Base-by-base conservation (phyloP, 2,797 vertebrate species). In the Pseudotriccus pelzelni region DNA sequence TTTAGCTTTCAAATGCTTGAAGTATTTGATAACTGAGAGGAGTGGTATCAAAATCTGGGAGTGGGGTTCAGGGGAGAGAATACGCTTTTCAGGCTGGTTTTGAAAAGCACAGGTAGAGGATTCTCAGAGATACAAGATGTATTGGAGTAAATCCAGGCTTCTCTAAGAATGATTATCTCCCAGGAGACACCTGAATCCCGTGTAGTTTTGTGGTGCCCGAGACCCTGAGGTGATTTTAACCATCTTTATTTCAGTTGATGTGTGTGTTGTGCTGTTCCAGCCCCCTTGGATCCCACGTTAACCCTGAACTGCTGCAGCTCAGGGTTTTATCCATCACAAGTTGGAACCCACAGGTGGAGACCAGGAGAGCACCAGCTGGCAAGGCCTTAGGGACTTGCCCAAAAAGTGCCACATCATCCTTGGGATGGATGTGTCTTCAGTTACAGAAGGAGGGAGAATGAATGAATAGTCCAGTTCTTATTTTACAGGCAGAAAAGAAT, bases 371-470 rank as follows among this genome's bases (percentile, higher is more conserved):
- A 20, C 14, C 34, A n/a, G 9, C n/a, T 77, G 60, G 13, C 18
- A 3, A 27, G 9, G 20, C 19, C 32, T 60, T 53, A 16, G 46
- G n/a, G 22, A n/a, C 7, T 19, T 56, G 23, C 16, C 24, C 6
- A 2, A 8, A 3, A 81, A 79, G 32, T 41, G 18, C 47, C 76
- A 0, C 24, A 0, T 34, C 1, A 1, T 49, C 32, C 56, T 68
- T 2, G 12, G 52, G 44, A 18, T 25, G 2, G 16, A 4, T 43
- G 7, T 20, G 39, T 34, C 46, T 66, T 81, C 24, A 28, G 50
- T 59, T 66, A 24, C 36, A 73, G 50, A 34, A 75, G 15, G 39
- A 64, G 25, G 12, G n/a, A 6, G 37, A 53, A 46, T 28, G 30
- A 53, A 39, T n/a, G 46, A 66, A 8, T 20, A 83, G 10, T 8